These are phyloP conservation scores for Chrysolina americana DNA, from an alignment of 2,888 invertebrate genomes.

Conservation along the genomic window DNA sequence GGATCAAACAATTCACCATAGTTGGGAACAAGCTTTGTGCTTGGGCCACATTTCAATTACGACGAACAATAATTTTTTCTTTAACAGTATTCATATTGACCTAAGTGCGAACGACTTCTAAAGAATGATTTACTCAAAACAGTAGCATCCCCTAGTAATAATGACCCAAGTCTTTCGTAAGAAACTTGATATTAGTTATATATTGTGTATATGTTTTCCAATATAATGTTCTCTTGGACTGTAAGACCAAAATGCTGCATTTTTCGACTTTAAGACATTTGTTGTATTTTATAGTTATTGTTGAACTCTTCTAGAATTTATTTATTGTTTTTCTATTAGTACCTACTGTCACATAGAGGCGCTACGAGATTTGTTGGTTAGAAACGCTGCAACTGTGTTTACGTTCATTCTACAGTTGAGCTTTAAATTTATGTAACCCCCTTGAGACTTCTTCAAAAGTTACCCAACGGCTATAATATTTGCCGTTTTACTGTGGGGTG, in stretches of 20 bases:
- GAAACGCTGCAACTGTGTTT: slow-evolving; percentile 10
- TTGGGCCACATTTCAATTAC: no score
- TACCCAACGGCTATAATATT: neutral
- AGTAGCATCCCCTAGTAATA: neutral
- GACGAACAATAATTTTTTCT: neutral
- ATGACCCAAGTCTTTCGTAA: slow-evolving; percentile 39
- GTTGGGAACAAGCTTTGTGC: no score
- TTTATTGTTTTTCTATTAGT: slow-evolving; percentile 38
- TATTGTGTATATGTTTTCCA: slow-evolving; percentile 12
- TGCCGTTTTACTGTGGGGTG: neutral
- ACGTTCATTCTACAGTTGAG: neutral
- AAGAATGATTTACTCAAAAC: neutral
- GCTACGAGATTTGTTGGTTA: slow-evolving; percentile 20
- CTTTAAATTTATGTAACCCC: neutral
- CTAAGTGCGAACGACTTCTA: neutral
- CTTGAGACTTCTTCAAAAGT: neutral
- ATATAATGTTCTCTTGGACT: neutral
- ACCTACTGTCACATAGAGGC: slow-evolving; percentile 28
- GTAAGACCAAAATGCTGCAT: slow-evolving; percentile 10
- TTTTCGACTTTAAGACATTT: slow-evolving; percentile 27
- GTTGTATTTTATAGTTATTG: slow-evolving; percentile 34
- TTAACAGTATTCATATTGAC: neutral
- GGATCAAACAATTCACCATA: no score
- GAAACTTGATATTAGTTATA: slow-evolving; percentile 4
- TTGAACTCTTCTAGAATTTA: slow-evolving; percentile 40